Conservation (phyloP, 2,113 vertebrate species). For the Callocephalon fimbriatum region DNA sequence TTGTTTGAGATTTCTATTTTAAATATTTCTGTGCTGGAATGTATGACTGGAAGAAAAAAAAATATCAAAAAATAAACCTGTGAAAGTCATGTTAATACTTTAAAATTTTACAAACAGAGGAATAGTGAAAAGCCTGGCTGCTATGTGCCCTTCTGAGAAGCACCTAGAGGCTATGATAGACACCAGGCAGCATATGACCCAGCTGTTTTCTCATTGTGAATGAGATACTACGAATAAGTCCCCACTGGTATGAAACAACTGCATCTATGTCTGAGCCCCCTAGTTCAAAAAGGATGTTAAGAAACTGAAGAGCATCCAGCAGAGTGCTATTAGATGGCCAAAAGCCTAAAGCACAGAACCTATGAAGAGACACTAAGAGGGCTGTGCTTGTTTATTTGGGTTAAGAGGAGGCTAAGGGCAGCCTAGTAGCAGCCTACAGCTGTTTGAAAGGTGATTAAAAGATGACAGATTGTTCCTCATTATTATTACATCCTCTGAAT, state of each 20-base stretch:
- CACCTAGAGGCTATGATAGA: background rate
- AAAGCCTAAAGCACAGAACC: background rate
- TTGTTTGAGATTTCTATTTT: background rate
- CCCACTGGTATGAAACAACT: background rate
- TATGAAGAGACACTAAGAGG: background rate
- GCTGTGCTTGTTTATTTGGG: background rate
- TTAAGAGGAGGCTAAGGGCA: background rate
- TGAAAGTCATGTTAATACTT: background rate
- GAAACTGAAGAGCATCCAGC: background rate
- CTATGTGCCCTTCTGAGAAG: background rate
- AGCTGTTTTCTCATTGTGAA: background rate
- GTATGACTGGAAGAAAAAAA: background rate
- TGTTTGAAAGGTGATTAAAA: background rate
- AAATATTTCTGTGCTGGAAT: background rate
- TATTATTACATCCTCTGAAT: background rate
- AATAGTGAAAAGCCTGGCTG: background rate
- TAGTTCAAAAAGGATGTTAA: background rate
- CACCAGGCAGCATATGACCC: background rate
- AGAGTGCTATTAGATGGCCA: background rate
- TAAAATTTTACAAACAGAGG: background rate
- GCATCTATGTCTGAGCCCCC: rapidly evolving
- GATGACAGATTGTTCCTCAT: background rate
- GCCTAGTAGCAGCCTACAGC: background rate
- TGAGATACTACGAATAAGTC: background rate
- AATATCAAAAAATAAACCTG: background rate